phyloP scores from a whole-genome alignment of 2,888 invertebrate species.

The Rhorus exstirpatorius region DNA sequence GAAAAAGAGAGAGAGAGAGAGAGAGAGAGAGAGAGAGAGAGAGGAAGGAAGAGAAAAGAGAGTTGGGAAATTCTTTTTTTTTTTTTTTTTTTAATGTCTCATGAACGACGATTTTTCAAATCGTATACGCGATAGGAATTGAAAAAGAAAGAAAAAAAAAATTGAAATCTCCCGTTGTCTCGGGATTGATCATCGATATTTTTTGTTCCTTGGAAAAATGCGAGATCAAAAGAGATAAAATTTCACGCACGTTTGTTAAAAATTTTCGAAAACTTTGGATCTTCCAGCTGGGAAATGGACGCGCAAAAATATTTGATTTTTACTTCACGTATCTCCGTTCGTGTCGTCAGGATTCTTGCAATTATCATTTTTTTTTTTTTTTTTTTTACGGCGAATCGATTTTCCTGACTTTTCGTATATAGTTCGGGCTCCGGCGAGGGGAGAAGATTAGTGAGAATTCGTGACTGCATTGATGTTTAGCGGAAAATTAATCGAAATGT shows the following conservation, averaged over 20 bases:
- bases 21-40: background rate
- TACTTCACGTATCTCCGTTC: no score
- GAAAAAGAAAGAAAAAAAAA: background rate
- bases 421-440: no score
- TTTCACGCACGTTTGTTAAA: no score
- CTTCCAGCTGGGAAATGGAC: background rate
- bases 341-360: no score
- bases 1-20: background rate
- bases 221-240: background rate
- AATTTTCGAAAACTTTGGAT: no score
- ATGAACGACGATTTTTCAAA: slow-evolving; percentile 9
- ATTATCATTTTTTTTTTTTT: background rate
- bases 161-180: background rate
- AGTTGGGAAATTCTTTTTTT: no score
- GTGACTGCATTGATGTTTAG: slow-evolving; percentile 22
- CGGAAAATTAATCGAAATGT: slow-evolving; percentile 3
- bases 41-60: no score
- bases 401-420: background rate
- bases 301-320: background rate
- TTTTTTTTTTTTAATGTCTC: background rate
- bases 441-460: slow-evolving; percentile 7
- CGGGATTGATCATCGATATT: slow-evolving; percentile 24
- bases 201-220: slow-evolving; percentile 7
- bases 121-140: slow-evolving; percentile 2
- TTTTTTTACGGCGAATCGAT: background rate